Evolutionary conservation across 2,113 vertebrate species (phyloP), one percentile per base, ranked within the genome.

Genomic region (Rhea pennata): DNA sequence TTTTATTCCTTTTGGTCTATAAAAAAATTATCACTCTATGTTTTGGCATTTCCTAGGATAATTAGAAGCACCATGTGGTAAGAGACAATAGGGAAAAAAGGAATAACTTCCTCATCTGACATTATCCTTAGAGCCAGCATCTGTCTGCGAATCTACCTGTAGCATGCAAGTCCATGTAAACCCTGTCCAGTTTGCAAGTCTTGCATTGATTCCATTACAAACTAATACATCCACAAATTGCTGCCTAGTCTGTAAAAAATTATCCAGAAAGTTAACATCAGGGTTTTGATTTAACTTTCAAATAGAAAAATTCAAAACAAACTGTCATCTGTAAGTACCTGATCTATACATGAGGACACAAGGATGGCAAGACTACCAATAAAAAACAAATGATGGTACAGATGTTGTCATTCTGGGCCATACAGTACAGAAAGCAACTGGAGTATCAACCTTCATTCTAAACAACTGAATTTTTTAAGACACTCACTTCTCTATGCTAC

Each of bases 401-500:
- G 48, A 67, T 46, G 33, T n/a, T 15, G 6, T 24, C 5, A 4
- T 53, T 64, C 22, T 1, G 1, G 40, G 69, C 29, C 6, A 5
- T 5, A 33, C 4, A 12, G 40, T 46, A 66, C 16, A 85, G 36
- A 77, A 40, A 70, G 9, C 13, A 12, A 58, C 1, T 48, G 36
- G 46, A 87, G 48, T 51, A 44, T 10, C 50, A 31, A 73, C 24
- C 29, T 84, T 33, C 33, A 48, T 40, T 66, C 29, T 40, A 31
- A 44, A n/a, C 21, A 87, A 50, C 6, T 15, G 8, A 36, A 58
- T 14, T 54, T 76, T 79, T 64, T 27, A 42, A 80, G 59, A 61
- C 15, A 22, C 12, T 11, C 19, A 0, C 4, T 21, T 2, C 19
- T 31, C 12, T 39, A 27, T n/a, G 22, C 59, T 53, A 27, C 4